Evolutionary conservation across 2,797 vertebrate genomes (phyloP).

Genomic region (Mycteria americana): DNA sequence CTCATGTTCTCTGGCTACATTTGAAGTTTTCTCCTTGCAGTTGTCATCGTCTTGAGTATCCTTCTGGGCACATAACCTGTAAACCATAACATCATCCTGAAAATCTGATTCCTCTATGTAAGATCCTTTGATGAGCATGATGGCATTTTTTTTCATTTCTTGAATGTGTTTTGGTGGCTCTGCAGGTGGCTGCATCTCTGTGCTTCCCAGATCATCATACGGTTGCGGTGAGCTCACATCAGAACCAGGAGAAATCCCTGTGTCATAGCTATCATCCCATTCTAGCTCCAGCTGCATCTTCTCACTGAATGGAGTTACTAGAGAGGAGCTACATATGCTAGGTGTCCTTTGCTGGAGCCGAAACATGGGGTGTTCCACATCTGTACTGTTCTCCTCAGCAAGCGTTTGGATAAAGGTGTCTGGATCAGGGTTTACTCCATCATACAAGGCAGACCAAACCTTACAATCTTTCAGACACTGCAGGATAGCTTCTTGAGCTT

Average conservation of each 20-base stretch:
- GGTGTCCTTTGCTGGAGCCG: conserved; percentile 38
- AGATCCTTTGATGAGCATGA: conserved; percentile 88
- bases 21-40: conserved; percentile 4
- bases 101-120: conserved; percentile 97
- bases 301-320: conserved; percentile 42
- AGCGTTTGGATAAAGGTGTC: conserved; percentile 80
- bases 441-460: conserved; percentile 92
- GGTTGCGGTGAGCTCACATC: conserved; percentile 58
- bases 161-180: conserved; percentile 90
- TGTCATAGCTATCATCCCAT: conserved; percentile 97
- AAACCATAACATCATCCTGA: conserved; percentile 94
- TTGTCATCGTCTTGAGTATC: conserved; percentile 73
- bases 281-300: conserved; percentile 87
- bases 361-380: conserved; percentile 35
- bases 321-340: background rate
- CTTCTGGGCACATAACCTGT: conserved; percentile 90
- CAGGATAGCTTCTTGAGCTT: conserved; percentile 86
- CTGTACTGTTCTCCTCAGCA: conserved; percentile 72
- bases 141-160: conserved; percentile 90
- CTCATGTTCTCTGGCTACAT: background rate
- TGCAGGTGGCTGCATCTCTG: conserved; percentile 29
- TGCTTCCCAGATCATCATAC: background rate
- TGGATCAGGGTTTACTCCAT: conserved; percentile 87
- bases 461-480: conserved; percentile 85
- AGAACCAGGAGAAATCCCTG: conserved; percentile 78